Conservation (phyloP, 2,113 vertebrate species). For the Eudyptes chrysolophus region DNA sequence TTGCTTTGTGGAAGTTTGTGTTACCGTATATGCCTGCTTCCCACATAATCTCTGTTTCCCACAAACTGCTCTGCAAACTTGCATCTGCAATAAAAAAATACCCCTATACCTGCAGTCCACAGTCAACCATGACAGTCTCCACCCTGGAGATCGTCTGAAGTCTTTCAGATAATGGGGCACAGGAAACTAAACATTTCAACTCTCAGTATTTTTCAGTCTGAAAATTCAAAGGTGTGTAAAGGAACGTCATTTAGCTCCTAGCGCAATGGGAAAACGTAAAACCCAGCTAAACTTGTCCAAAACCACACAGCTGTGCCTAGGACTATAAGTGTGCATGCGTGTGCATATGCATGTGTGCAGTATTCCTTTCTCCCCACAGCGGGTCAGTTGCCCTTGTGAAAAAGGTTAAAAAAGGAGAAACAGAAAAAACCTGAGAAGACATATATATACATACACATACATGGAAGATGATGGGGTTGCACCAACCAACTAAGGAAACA, state of each 20-base stretch:
- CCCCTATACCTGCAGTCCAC: neutral
- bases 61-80: neutral
- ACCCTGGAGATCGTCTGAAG: neutral
- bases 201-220: neutral
- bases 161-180: neutral
- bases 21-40: neutral
- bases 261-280: neutral
- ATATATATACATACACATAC: accelerated
- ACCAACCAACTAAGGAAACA: neutral
- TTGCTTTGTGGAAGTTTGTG: neutral
- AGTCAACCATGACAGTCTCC: neutral
- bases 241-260: neutral
- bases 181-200: neutral
- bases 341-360: neutral
- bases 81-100: neutral
- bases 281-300: neutral
- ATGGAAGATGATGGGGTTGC: neutral
- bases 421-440: neutral
- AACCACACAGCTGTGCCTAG: neutral
- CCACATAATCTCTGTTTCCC: neutral
- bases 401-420: neutral
- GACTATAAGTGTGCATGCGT: accelerated
- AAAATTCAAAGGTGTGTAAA: neutral
- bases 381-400: neutral
- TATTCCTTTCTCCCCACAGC: neutral